Evolutionary conservation across 1,140 invertebrate genomes (phyloP), one percentile per base, ranked within the genome.

Genomic region (Spodoptera frugiperda): DNA sequence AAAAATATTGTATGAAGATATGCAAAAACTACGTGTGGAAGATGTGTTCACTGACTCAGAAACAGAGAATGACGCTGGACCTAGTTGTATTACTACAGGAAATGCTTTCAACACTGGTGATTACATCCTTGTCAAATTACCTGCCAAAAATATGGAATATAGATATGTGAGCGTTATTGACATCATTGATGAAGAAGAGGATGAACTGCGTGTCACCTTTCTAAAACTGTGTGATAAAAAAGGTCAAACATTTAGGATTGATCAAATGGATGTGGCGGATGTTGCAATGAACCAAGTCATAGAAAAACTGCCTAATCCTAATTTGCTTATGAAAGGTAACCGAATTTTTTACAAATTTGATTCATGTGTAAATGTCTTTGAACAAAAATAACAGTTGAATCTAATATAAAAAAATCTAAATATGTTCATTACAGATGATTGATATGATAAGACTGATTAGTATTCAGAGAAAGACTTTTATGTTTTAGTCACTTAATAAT

Each of bases 21-120:
- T 72, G 33, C 25, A 46, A 44, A 79, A 33, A 76, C 46, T 17
- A 6, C 71, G 8, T 25, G 67, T 79, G 65, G 78, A 79, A 76
- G 78, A 71, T 6, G 48, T 68, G 44, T 79, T 44, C 48, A 79
- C 78, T 30, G 73, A 76, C 0, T 79, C 78, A 17, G 65, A 79
- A 76, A 3, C 78, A 3, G 73, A 79, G n/a, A 44, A 79, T 76
- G 33, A 33, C 2, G 33, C 33, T 33, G 33, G 33, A 33, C 33
- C 33, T 33, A 33, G 33, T 33, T 33, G n/a, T n/a, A n/a, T 5
- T 76, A 39, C 15, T 59, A 12, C 59, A 57, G 9, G 53, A 68
- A 33, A 63, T n/a, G 11, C 30, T n/a, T 59, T 30, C 19, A 68
- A 68, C 1, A 68, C 46, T 30, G 65, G 65, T 15, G 65, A 68